These are phyloP conservation scores for Tryphoninae sp. DNA, from an alignment of 2,888 invertebrate genomes.

Conservation along the genomic window DNA sequence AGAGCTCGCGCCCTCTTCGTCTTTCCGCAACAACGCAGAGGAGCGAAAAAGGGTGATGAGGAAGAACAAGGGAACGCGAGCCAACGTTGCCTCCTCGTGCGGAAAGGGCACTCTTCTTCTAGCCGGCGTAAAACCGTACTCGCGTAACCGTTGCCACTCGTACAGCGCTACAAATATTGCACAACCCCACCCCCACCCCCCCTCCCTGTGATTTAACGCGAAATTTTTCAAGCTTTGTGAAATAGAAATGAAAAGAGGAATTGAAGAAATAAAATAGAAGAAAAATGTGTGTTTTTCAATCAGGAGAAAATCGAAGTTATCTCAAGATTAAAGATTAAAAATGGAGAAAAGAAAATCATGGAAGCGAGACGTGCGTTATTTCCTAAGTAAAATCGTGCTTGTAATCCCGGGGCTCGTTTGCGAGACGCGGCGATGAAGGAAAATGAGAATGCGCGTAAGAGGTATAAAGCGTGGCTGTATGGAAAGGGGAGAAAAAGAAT, in stretches of 20 bases:
- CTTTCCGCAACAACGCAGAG: not conserved
- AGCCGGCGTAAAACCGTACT: not conserved
- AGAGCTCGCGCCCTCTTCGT: not conserved
- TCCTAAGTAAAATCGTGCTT: no score
- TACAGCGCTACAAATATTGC: not conserved
- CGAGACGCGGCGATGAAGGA: conserved; percentile 28
- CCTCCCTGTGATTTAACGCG: not conserved
- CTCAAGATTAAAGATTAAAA: no score
- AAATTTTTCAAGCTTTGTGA: not conserved
- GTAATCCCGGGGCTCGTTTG: conserved; percentile 15
- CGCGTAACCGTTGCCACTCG: not conserved
- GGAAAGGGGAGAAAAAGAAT: conserved; percentile 8
- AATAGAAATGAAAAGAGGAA: not conserved
- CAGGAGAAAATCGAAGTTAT: no score
- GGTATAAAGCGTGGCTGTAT: not conserved
- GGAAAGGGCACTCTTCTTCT: conserved; percentile 8
- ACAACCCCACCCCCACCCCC: not conserved
- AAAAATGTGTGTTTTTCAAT: not conserved
- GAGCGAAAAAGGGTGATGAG: conserved; percentile 2
- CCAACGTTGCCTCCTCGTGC: conserved; percentile 32
- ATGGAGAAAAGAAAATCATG: no score
- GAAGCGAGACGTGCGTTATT: no score
- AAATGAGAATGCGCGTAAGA: conserved; percentile 39
- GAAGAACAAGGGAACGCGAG: conserved; percentile 30
- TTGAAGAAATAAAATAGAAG: not conserved